Conservation (phyloP, 2,797 vertebrate species). For the Psittacula derbiana region DNA sequence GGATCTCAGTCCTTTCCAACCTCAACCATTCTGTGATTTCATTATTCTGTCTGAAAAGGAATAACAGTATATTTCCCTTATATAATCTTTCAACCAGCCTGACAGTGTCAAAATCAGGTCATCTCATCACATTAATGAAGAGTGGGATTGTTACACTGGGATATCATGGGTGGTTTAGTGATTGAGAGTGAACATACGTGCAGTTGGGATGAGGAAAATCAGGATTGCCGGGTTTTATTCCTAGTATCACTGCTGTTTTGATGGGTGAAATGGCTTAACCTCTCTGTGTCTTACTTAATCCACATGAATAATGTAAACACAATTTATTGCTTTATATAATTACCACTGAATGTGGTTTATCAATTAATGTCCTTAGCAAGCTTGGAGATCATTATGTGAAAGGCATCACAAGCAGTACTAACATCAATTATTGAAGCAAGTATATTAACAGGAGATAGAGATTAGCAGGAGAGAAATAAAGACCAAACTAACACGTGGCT, state of each 20-base stretch:
- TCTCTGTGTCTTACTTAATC: neutral
- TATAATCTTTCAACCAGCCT: neutral
- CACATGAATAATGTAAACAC: neutral
- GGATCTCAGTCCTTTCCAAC: neutral
- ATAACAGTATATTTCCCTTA: neutral
- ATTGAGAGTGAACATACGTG: fast-evolving
- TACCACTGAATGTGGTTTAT: neutral
- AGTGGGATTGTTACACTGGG: neutral
- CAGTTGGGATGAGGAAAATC: neutral
- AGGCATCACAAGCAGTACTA: neutral
- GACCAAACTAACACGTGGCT: neutral
- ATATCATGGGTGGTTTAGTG: neutral
- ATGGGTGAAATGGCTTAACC: neutral
- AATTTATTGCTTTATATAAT: neutral
- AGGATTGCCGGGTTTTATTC: neutral
- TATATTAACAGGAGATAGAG: neutral
- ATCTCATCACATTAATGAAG: neutral
- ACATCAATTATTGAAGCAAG: neutral
- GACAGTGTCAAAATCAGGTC: neutral
- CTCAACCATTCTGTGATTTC: neutral
- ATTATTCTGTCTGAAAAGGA: neutral
- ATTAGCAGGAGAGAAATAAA: neutral
- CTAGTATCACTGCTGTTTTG: neutral
- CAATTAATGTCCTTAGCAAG: neutral
- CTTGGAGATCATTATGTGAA: neutral